phyloP scores from a whole-genome alignment of 2,113 vertebrate genomes.

The Oreotrochilus melanogaster region DNA sequence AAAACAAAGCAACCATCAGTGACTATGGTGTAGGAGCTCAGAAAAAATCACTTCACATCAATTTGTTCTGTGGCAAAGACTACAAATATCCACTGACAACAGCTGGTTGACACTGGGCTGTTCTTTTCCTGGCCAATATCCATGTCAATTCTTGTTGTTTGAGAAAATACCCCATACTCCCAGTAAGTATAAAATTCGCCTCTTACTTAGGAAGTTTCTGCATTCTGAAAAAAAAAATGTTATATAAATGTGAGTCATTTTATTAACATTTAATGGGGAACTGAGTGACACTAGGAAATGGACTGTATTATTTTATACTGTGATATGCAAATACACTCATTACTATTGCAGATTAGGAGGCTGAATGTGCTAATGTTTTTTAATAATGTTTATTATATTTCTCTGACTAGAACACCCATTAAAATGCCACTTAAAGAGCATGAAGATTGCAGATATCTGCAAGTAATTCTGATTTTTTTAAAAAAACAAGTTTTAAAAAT shows the following conservation, averaged over 20 bases:
- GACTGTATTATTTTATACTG: conserved; percentile 29
- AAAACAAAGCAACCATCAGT: neutral
- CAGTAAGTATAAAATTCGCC: neutral
- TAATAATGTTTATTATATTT: conserved; percentile 65
- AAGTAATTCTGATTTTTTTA: conserved; percentile 7
- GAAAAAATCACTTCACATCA: neutral
- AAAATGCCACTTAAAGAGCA: conserved; percentile 38
- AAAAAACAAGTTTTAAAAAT: conserved; percentile 44
- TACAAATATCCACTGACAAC: neutral
- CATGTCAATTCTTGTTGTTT: neutral
- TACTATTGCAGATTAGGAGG: conserved; percentile 54
- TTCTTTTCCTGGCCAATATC: neutral
- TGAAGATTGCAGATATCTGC: conserved; percentile 28
- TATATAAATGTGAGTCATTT: conserved; percentile 18
- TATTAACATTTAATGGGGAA: conserved; percentile 29
- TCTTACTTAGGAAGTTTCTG: conserved; percentile 1
- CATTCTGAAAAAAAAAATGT: neutral
- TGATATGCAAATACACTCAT: conserved; percentile 42
- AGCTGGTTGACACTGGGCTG: neutral
- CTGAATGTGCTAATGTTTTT: conserved; percentile 48
- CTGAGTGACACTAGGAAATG: conserved; percentile 49
- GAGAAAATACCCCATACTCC: neutral
- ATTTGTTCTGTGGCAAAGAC: neutral
- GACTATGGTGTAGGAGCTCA: neutral
- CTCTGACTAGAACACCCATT: conserved; percentile 47